Conservation (phyloP, 1,140 invertebrate genomes). For the Dendrolimus kikuchii region DNA sequence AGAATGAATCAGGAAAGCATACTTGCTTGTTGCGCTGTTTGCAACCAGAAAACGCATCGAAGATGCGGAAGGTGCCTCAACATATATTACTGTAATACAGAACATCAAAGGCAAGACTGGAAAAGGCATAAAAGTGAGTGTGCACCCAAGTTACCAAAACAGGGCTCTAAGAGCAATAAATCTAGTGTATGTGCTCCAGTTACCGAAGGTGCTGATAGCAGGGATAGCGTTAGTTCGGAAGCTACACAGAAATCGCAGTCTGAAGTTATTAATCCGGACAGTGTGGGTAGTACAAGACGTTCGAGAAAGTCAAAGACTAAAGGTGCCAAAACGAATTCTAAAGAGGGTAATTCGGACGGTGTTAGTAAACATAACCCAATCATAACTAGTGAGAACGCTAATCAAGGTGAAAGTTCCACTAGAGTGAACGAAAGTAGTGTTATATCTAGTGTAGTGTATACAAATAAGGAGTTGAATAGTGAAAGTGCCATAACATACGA, state of each 20-base stretch:
- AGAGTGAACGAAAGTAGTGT: constrained; percentile 42
- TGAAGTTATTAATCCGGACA: constrained; percentile 20
- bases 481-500: constrained; percentile 74
- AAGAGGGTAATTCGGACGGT: constrained; percentile 29
- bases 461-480: constrained; percentile 43
- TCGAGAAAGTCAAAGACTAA: constrained; percentile 49
- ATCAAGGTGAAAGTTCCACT: constrained; percentile 23
- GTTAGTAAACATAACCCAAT: constrained; percentile 40
- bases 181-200: constrained; percentile 28
- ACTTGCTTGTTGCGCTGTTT: constrained; percentile 78
- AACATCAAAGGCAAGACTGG: constrained; percentile 86
- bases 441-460: constrained; percentile 58
- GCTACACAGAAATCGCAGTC: constrained; percentile 5
- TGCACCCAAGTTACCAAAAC: constrained; percentile 52
- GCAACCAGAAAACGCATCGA: constrained; percentile 77
- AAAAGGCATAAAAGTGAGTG: constrained; percentile 78
- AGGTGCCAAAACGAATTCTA: constrained; percentile 25
- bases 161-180: constrained; percentile 37
- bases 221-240: constrained; percentile 11
- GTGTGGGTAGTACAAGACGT: constrained; percentile 28
- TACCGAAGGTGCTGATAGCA: constrained; percentile 25
- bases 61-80: constrained; percentile 81
- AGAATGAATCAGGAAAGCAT: constrained; percentile 66
- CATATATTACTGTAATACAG: constrained; percentile 84
- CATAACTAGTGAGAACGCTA: constrained; percentile 19